Evolutionary conservation across 2,797 vertebrate species (phyloP), one percentile per base, ranked within the genome.

Genomic region (Microctenopoma steveboyesi): DNA sequence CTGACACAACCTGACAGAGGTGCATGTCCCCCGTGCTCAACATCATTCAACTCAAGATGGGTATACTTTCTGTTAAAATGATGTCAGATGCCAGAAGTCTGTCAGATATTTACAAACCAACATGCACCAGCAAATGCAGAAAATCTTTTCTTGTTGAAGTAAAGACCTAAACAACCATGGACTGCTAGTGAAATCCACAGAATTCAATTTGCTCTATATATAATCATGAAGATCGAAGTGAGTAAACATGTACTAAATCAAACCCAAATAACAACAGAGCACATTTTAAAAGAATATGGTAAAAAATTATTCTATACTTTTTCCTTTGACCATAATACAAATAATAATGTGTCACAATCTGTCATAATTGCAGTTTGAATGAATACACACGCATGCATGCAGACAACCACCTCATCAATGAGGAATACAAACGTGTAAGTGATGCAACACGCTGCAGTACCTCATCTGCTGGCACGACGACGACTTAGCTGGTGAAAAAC

Each of bases 391-490:
- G 55, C 60, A 55, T 56, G 62, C 28, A 73, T 45, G 33, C 49
- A 68, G 73, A 68, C 71, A 18, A 30, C 59, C 33, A 64, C 50
- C 64, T 82, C 74, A 85, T 81, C 79, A 82, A 81, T 72, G 58
- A 76, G 57, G 47, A 81, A 79, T 57, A 63, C 49, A 45, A 65
- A 76, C 63, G 47, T 79, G 78, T 57, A 64, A 50, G 48, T 76
- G 76, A 83, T 69, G 74, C 68, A 79, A 81, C 18, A 33, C 16
- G 53, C 68, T 78, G 80, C 72, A 73, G 75, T 25, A 18, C 60
- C 58, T 62, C 35, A 76, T 70, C 54, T 43, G n/a, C 22, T n/a
- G 30, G 45, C 13, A 63, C 43, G 69, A 30, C 57, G 65, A 69
- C 47, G 8, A 64, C 73, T 70, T 52, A 8, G 64, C 33, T 53